Base-by-base conservation (phyloP, 2,113 vertebrate genomes). In the Colaptes auratus region DNA sequence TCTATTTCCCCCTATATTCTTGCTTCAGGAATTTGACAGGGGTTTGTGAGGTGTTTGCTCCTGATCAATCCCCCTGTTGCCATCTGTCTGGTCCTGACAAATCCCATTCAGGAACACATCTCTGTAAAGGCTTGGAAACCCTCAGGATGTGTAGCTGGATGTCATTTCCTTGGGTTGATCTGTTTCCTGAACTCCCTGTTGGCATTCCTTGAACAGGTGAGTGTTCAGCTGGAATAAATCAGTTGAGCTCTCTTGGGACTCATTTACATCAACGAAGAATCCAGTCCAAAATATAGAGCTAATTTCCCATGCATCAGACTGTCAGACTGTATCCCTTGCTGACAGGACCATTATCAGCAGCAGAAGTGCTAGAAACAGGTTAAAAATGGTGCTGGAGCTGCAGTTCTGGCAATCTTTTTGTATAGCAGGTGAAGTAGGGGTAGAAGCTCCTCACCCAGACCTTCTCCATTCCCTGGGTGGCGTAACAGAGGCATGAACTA, bases 201-300 rank as follows among this genome's bases (percentile, higher is more conserved):
- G 92, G 65, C 95, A 56, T 67, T 69, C 72, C 69, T 71, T n/a
- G 65, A 94, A 44, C 86, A 96, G 96, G 95, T 95, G 95, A 96
- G 65, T 60, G 42, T 71, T 95, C 89, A 95, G 86, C 82, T 91
- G 79, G 8, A 61, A 58, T 20, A 82, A 86, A 90, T 86, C 79
- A 94, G 76, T 53, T 5, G 36, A 88, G 86, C 19, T 91, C 94
- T 82, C 91, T 27, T 67, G 87, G 82, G 94, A 83, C 86, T 95
- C 88, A 86, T 94, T 88, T 83, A 75, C 16, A 94, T 53, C 91
- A 74, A 27, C 79, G 69, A 77, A 60, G 85, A 94, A 90, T 31
- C 58, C 61, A 86, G 79, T 58, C 85, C 69, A 65, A 94, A 88
- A 93, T 50, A 58, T 0, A 88, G 85, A 95, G 61, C 27, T 93